Conservation (phyloP, 1,140 invertebrate species). For the Penaeus indicus region DNA sequence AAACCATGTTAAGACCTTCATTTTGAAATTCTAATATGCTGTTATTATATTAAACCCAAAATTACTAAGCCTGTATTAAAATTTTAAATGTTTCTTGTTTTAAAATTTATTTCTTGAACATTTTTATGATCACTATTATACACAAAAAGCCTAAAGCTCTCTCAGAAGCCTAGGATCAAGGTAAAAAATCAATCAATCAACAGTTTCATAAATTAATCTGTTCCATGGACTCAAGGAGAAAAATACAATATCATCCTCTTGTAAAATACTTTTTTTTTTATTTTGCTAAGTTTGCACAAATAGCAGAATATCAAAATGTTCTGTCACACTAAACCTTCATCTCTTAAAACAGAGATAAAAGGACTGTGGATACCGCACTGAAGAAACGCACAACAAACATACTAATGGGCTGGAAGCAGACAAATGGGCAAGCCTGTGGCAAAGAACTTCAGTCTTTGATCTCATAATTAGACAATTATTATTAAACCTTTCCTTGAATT, state of each 20-base stretch:
- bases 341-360: constrained; percentile 62
- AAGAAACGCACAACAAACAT: constrained; percentile 58
- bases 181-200: too few relatives aligned
- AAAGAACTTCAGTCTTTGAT: constrained; percentile 31
- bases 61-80: too few relatives aligned
- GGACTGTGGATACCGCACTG: constrained; percentile 44
- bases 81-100: too few relatives aligned
- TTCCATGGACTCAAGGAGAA: too few relatives aligned
- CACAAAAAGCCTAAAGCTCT: too few relatives aligned
- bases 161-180: too few relatives aligned
- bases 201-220: too few relatives aligned
- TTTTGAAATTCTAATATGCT: too few relatives aligned
- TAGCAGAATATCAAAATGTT: constrained; percentile 62
- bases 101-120: too few relatives aligned
- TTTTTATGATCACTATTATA: too few relatives aligned
- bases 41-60: too few relatives aligned
- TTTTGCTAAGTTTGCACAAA: constrained; percentile 64
- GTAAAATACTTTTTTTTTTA: constrained; percentile 56
- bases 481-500: neutral
- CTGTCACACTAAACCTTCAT: constrained; percentile 55
- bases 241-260: constrained; percentile 14
- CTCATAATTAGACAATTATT: constrained; percentile 5
- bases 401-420: constrained; percentile 57
- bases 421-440: neutral
- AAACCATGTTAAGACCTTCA: too few relatives aligned